Base-by-base conservation (phyloP, 2,113 vertebrate species). In the Pionites leucogaster region DNA sequence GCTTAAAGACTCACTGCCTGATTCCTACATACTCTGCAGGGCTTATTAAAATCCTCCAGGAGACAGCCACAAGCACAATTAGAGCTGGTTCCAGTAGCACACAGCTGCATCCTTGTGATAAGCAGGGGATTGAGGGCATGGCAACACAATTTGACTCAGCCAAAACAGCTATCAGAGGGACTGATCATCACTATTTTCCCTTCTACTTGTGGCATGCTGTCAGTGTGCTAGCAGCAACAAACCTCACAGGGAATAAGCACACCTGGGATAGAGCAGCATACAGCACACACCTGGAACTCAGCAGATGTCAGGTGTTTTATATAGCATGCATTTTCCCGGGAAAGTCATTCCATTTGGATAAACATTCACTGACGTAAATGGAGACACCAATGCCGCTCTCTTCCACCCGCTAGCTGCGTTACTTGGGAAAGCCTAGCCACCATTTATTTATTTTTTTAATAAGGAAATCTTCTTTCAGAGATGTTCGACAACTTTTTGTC, bases 201-300 rank as follows among this genome's bases (percentile, higher is more conserved):
- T 82, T 79, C 65, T 12, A 67, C 92, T 82, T 59, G 55, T 2
- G 2, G 27, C 33, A 47, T 31, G 76, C 63, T 83, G 82, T 86
- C 92, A 92, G 75, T 82, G 53, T 47, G 46, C 85, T 95, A 95
- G 84, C 92, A 97, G 93, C 82, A 94, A 37, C 53, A 68, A 88
- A 82, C 63, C 85, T 96, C 91, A 81, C 2, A 70, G 90, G 88
- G 96, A 94, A 92, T 71, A 80, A 72, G 81, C 82, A 92, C 88
- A 90, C 90, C 85, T 94, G 82, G 96, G 93, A 94, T 62, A 68
- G 49, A 82, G 64, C 77, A 91, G 86, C 64, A 91, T 71, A 88
- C 95, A 93, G 94, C 94, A 97, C 90, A 76, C 90, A 89, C 59
- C 90, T 96, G 95, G 90, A 96, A 82, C 52, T 70, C 95, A 76